These are phyloP conservation scores for Gila orcuttii DNA, from an alignment of 2,113 vertebrate genomes.

Conservation along the genomic window DNA sequence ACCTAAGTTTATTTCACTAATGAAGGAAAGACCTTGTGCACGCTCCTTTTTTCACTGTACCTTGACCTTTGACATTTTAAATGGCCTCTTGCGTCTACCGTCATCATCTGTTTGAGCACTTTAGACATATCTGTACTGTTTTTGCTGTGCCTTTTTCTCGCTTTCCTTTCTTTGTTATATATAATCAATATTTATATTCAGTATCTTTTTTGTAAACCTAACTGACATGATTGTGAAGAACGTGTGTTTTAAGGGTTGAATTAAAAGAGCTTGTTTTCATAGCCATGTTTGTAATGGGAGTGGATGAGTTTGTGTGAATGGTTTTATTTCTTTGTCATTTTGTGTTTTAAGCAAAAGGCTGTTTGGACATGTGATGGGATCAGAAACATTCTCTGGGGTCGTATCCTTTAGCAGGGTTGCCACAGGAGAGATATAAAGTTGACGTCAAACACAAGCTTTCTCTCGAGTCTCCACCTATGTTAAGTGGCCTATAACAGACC, in stretches of 20 bases:
- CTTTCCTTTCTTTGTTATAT: neutral
- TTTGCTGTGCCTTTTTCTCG: neutral
- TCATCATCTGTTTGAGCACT: conserved; percentile 36
- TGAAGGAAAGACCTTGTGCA: neutral
- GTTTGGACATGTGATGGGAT: conserved; percentile 15
- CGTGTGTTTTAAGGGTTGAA: conserved; percentile 29
- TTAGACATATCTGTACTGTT: neutral
- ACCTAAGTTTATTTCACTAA: conserved; percentile 8
- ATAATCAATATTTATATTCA: conserved; percentile 10
- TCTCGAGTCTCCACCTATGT: conserved; percentile 8
- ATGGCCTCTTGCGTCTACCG: neutral
- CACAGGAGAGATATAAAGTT: conserved; percentile 29
- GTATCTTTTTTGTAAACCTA: neutral
- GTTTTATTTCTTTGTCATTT: conserved; percentile 24
- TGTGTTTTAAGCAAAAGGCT: conserved; percentile 23
- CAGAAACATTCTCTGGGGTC: conserved; percentile 6
- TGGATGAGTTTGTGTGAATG: conserved; percentile 34
- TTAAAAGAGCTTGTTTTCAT: conserved; percentile 56
- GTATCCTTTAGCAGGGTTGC: conserved; percentile 1
- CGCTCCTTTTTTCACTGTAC: neutral
- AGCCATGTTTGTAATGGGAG: conserved; percentile 27
- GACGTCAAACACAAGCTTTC: conserved; percentile 8
- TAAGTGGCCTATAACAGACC: conserved; percentile 5
- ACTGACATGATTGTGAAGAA: conserved; percentile 22
- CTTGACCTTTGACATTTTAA: neutral